Percentiles rank a stretch among this genome's conserved stretches.
These are phyloP conservation scores for Athalia rosae DNA, from an alignment of 2,888 invertebrate species.

Conservation along the genomic window DNA sequence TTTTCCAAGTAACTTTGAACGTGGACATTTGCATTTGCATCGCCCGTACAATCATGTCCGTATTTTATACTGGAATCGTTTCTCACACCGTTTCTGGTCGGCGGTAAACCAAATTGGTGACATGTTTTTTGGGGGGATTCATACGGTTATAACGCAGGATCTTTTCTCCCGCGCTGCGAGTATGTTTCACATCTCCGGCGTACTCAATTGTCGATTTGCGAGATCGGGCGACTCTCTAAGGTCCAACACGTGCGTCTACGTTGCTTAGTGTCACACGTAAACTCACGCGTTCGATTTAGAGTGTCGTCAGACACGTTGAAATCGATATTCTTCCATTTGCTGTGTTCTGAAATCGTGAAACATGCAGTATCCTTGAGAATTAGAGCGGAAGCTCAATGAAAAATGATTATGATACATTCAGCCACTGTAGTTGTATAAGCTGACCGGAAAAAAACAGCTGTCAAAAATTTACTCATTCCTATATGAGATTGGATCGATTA, in stretches of 20 bases:
- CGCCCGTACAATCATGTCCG: too few relatives aligned
- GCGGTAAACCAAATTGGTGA: not conserved
- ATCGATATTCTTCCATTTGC: not conserved
- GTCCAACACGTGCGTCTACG: constrained; percentile 74
- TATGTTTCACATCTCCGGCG: too few relatives aligned
- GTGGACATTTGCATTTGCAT: not conserved
- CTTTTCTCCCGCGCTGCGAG: too few relatives aligned
- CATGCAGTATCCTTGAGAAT: not conserved
- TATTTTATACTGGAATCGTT: not conserved
- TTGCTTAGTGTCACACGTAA: constrained; percentile 71
- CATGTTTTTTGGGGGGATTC: too few relatives aligned
- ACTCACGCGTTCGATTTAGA: constrained; percentile 74
- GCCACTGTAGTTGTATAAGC: too few relatives aligned
- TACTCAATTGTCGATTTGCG: not conserved
- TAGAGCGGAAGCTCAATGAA: not conserved
- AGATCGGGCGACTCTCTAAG: constrained; percentile 67
- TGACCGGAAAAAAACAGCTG: too few relatives aligned
- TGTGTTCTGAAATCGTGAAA: not conserved
- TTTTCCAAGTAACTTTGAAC: not conserved
- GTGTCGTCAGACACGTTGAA: constrained; percentile 50
- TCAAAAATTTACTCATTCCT: too few relatives aligned
- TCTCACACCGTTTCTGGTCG: not conserved
- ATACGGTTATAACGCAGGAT: too few relatives aligned
- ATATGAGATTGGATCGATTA: too few relatives aligned
- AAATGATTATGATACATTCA: too few relatives aligned